Conservation (phyloP, 2,888 invertebrate genomes). For the Andrena bicolor region DNA sequence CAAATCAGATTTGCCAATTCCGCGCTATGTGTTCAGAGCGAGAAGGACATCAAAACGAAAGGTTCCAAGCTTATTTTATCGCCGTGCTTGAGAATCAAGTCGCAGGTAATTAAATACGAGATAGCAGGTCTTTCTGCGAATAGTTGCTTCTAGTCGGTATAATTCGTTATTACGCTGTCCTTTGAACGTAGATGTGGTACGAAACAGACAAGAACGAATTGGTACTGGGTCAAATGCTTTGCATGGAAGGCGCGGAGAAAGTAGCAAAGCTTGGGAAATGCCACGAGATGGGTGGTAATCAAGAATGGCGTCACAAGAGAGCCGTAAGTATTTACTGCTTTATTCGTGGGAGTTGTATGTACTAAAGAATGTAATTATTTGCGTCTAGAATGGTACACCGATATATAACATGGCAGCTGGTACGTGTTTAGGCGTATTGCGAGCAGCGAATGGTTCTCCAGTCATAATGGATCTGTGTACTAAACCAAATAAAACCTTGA, state of each 20-base stretch:
- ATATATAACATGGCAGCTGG: constrained; percentile 95
- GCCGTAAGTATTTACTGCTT: constrained; percentile 85
- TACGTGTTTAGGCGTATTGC: constrained; percentile 90
- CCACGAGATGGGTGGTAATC: constrained; percentile 95
- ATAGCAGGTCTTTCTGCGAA: background rate
- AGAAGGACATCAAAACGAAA: constrained; percentile 91
- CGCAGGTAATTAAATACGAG: constrained; percentile 87
- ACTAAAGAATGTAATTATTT: constrained; percentile 19
- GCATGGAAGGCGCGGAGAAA: constrained; percentile 91
- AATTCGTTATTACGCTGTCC: constrained; percentile 6
- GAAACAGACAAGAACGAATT: constrained; percentile 94
- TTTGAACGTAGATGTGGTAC: constrained; percentile 89
- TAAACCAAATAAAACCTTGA: constrained; percentile 84
- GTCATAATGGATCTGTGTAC: constrained; percentile 89
- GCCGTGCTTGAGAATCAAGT: constrained; percentile 89
- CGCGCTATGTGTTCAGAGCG: constrained; percentile 92
- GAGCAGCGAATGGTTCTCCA: constrained; percentile 84
- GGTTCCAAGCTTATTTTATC: constrained; percentile 89
- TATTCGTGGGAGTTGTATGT: background rate
- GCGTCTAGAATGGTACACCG: constrained; percentile 88
- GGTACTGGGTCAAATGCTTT: constrained; percentile 93
- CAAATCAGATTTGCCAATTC: constrained; percentile 91
- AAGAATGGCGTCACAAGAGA: constrained; percentile 95
- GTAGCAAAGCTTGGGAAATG: constrained; percentile 94
- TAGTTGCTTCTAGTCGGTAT: background rate